Base-by-base conservation (phyloP, 2,113 vertebrate species). In the Protobothrops flavoviridis region DNA sequence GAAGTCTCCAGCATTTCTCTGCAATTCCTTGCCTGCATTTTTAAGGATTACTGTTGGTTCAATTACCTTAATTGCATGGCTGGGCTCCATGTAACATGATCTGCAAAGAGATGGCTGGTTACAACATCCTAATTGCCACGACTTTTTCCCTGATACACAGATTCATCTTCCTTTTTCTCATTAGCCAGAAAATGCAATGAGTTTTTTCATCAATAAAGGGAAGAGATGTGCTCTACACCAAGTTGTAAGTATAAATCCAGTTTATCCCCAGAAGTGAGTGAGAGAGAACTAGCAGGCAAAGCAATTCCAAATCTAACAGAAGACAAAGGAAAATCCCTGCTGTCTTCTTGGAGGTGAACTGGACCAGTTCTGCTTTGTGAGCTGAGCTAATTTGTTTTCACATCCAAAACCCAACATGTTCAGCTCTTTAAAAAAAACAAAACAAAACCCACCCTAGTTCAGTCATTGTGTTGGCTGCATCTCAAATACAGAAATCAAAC, bases 21-120 rank as follows among this genome's bases (percentile, higher is more conserved):
- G 29, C 39, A 45, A 90, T 90, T 85, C 48, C 24, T 81, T 24
- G 11, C 53, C 81, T 53, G 55, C 56, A 33, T 33, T 87, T 93
- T 87, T 64, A 90, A 87, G 56, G 48, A 64, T 93, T 86, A 86
- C 55, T 90, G 74, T 61, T n/a, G 90, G 53, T 86, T 85, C 89
- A 53, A 48, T 90, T 57, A 87, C n/a, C 59, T 5, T 90, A 93
- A 43, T 61, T 90, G 91, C 92, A 95, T 0, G 0, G n/a, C 48
- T 64, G 45, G 43, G 26, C 48, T 81, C 53, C 26, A 74, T 88
- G 90, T 94, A 95, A 93, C 81, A 52, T 0, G 53, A 61, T 1
- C 85, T 3, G 61, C 92, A 88, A 74, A 86, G 45, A 43, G 56
- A 90, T 0, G 8, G 50, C 24, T 48, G 81, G 33, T 86, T 90